Evolutionary conservation across 2,888 invertebrate species (phyloP).

Genomic region (Pseudococcus viburni): DNA sequence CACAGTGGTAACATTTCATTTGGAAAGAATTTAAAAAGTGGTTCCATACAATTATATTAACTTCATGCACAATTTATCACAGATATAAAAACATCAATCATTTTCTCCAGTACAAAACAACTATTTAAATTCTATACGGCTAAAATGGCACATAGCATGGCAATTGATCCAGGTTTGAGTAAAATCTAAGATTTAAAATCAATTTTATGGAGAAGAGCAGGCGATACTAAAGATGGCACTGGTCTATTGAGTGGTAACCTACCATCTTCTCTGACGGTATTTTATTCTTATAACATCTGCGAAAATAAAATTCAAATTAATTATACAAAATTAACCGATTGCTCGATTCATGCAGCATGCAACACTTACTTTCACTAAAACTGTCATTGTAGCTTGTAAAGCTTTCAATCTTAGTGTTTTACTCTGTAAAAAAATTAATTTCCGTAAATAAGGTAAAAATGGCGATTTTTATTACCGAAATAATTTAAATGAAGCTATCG

Average conservation of each 20-base stretch:
- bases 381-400: constrained; percentile 50
- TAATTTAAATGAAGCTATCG: not conserved
- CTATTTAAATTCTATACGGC: not conserved
- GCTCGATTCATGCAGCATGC: not conserved
- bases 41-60: constrained; percentile 2
- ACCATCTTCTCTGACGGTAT: constrained; percentile 20
- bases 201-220: constrained; percentile 9
- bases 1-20: constrained; percentile 6
- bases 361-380: constrained; percentile 54
- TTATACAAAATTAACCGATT: not conserved
- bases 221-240: constrained; percentile 19
- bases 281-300: constrained; percentile 18
- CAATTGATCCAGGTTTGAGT: not conserved
- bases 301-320: constrained; percentile 6
- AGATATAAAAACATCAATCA: constrained; percentile 23
- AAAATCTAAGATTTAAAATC: not conserved
- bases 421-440: constrained; percentile 43
- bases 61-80: constrained; percentile 26
- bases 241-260: constrained; percentile 35
- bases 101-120: not conserved
- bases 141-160: constrained; percentile 38
- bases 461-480: not conserved
- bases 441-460: not conserved
- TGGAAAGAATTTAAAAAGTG: constrained; percentile 9
- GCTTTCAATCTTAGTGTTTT: constrained; percentile 26